phyloP scores from a whole-genome alignment of 2,888 invertebrate genomes.

The Leucophenga maculata region DNA sequence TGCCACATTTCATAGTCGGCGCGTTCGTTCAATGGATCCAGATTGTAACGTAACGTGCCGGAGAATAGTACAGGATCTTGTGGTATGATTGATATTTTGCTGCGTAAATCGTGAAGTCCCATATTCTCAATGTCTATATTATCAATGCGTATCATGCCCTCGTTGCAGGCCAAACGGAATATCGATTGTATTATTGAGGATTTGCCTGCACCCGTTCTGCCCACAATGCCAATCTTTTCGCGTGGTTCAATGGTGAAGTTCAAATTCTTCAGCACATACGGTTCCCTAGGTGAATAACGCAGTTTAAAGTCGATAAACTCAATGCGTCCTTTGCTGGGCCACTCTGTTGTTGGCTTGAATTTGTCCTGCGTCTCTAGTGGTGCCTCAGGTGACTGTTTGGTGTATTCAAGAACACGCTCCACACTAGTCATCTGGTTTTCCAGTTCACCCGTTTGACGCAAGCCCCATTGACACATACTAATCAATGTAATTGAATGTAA shows the following conservation, averaged over 20 bases:
- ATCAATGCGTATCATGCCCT: slow-evolving; percentile 85
- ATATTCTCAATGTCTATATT: slow-evolving; percentile 80
- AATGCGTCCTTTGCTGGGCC: slow-evolving; percentile 81
- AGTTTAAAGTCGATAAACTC: slow-evolving; percentile 80
- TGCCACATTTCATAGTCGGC: slow-evolving; percentile 84
- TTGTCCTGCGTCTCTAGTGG: slow-evolving; percentile 73
- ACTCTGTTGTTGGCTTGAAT: slow-evolving; percentile 73
- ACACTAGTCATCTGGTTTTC: slow-evolving; percentile 89
- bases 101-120: slow-evolving; percentile 83
- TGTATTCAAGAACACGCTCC: slow-evolving; percentile 87
- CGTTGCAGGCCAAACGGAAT: slow-evolving; percentile 85
- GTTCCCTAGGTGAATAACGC: slow-evolving; percentile 79
- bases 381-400: slow-evolving; percentile 78
- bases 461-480: slow-evolving; percentile 86
- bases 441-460: slow-evolving; percentile 88
- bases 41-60: slow-evolving; percentile 85
- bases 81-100: slow-evolving; percentile 91
- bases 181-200: slow-evolving; percentile 87
- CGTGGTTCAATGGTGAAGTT: slow-evolving; percentile 75
- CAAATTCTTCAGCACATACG: slow-evolving; percentile 82
- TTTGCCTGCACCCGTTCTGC: slow-evolving; percentile 91
- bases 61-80: slow-evolving; percentile 93
- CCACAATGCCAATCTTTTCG: slow-evolving; percentile 85
- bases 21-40: slow-evolving; percentile 86
- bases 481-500: slow-evolving; percentile 81